Conservation (phyloP, 2,888 invertebrate genomes). For the Tetragnatha montana region DNA sequence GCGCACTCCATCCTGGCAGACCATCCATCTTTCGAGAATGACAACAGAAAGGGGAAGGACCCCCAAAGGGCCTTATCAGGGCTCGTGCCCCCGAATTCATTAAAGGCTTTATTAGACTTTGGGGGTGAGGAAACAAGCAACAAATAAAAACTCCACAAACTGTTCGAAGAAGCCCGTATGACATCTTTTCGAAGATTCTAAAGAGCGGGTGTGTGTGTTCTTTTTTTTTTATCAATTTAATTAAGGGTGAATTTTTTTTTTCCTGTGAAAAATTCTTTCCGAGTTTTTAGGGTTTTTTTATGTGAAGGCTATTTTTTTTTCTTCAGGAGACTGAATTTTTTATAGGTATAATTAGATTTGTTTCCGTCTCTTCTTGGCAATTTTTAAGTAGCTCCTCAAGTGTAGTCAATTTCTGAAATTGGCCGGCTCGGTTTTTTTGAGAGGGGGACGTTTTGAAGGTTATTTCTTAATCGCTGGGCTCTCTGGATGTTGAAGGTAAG, state of each 20-base stretch:
- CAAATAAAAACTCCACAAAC: conserved; percentile 25
- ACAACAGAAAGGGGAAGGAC: conserved; percentile 26
- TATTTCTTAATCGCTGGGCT: too few species aligned
- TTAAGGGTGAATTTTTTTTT: conserved; percentile 2
- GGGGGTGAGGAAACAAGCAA: conserved; percentile 21
- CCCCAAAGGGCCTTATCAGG: conserved; percentile 40
- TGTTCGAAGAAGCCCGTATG: conserved; percentile 24
- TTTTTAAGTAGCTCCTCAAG: not conserved
- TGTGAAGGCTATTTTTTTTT: not conserved
- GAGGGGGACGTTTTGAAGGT: too few species aligned
- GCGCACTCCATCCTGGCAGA: conserved; percentile 27
- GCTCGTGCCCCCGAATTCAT: conserved; percentile 57
- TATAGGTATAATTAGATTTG: not conserved
- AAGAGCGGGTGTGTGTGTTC: not conserved
- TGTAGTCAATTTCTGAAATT: not conserved
- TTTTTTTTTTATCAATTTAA: conserved; percentile 19
- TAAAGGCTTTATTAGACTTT: conserved; percentile 56
- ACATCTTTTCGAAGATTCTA: conserved; percentile 27
- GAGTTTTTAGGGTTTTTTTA: not conserved
- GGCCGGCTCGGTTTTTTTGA: not conserved
- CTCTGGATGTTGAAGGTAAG: too few species aligned
- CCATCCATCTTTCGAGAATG: conserved; percentile 62
- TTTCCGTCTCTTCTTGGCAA: not conserved
- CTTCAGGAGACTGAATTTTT: not conserved
- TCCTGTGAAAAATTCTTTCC: not conserved